Conservation (phyloP, 2,888 invertebrate genomes). For the Lutraria lutraria region DNA sequence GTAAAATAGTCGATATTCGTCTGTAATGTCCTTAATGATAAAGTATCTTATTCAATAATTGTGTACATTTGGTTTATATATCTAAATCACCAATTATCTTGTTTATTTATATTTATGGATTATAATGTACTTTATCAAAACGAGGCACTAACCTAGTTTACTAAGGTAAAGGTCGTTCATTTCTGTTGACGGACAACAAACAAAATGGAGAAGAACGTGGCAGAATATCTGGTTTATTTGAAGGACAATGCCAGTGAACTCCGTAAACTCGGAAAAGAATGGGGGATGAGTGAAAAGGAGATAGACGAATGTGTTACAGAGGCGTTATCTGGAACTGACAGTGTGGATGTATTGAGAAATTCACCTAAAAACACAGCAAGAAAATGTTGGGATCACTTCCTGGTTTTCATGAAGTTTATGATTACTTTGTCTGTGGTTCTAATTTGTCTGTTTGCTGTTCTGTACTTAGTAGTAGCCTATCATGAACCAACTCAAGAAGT, state of each 20-base stretch:
- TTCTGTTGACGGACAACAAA: no score
- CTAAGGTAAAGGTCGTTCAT: conserved; percentile 27
- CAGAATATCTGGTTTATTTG: conserved; percentile 70
- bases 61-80: background rate
- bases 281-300: conserved; percentile 74
- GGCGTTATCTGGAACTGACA: conserved; percentile 57
- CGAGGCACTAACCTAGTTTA: conserved; percentile 63
- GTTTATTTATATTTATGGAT: conserved; percentile 48
- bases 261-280: conserved; percentile 70
- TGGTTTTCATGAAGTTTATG: conserved; percentile 50
- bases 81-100: background rate
- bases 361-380: conserved; percentile 62
- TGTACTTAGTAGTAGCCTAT: conserved; percentile 24
- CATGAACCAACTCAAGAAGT: conserved; percentile 63
- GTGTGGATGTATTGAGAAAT: conserved; percentile 48
- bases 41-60: background rate
- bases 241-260: conserved; percentile 73
- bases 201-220: conserved; percentile 63
- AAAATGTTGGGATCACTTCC: conserved; percentile 68
- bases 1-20: background rate
- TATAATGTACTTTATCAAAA: conserved; percentile 38
- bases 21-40: background rate
- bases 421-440: conserved; percentile 50
- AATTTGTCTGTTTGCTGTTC: conserved; percentile 32
- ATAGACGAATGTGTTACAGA: conserved; percentile 71